These are phyloP conservation scores for Plagodis pulveraria DNA, from an alignment of 2,888 invertebrate species.

Conservation along the genomic window DNA sequence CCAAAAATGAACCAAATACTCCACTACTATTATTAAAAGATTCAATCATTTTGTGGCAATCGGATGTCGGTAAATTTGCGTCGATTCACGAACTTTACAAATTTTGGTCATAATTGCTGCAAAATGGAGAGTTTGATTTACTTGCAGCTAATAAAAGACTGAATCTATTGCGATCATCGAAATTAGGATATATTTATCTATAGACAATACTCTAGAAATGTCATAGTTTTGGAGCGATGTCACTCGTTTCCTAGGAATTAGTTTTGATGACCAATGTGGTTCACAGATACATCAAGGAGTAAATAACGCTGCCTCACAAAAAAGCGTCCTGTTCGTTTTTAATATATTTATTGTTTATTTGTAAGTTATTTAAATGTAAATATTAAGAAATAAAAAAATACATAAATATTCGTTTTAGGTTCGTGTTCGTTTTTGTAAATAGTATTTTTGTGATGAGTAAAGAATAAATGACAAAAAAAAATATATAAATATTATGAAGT, in stretches of 20 bases:
- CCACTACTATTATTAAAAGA: constrained; percentile 20
- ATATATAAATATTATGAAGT: constrained; percentile 38
- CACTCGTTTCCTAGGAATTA: background rate
- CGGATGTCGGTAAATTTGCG: constrained; percentile 5
- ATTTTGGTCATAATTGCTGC: constrained; percentile 7
- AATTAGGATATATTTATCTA: constrained; percentile 18
- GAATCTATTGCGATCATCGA: constrained; percentile 31
- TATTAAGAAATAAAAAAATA: constrained; percentile 70
- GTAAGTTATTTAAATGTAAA: constrained; percentile 81
- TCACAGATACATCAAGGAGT: constrained; percentile 6
- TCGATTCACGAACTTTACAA: constrained; percentile 1
- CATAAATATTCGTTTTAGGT: constrained; percentile 72
- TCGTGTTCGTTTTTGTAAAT: constrained; percentile 74
- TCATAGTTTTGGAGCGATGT: constrained; percentile 8
- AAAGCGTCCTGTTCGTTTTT: constrained; percentile 69
- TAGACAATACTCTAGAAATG: constrained; percentile 22
- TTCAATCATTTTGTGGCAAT: constrained; percentile 14
- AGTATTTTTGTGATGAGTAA: constrained; percentile 74
- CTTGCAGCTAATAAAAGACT: constrained; percentile 30
- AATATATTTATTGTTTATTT: constrained; percentile 79
- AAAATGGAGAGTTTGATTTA: background rate
- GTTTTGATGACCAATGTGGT: constrained; percentile 6
- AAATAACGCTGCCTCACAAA: constrained; percentile 37
- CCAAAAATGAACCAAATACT: constrained; percentile 36
- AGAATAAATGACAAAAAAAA: constrained; percentile 79